Conservation (phyloP, 2,113 vertebrate genomes). For the Aegotheles bennettii region DNA sequence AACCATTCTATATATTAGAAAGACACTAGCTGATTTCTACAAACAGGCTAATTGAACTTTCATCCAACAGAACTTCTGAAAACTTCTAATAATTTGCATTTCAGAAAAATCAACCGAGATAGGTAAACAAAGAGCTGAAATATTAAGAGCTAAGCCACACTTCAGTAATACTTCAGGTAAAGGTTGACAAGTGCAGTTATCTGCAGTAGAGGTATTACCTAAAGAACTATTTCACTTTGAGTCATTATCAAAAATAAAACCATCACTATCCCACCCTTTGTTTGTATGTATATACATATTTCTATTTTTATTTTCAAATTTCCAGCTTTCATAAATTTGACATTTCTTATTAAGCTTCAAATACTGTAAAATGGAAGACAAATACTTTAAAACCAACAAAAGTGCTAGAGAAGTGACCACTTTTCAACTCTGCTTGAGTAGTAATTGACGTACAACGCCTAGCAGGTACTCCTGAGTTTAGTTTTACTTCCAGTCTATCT, state of each 20-base stretch:
- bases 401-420: background rate
- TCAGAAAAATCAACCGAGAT: background rate
- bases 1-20: too few relatives aligned
- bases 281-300: background rate
- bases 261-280: background rate
- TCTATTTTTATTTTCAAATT: constrained; percentile 16
- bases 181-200: background rate
- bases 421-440: background rate
- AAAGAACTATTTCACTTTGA: constrained; percentile 4
- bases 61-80: background rate
- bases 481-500: background rate
- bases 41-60: background rate
- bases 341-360: background rate
- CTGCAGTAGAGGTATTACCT: background rate
- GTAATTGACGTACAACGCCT: background rate
- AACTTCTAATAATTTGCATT: background rate
- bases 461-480: background rate
- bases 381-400: background rate
- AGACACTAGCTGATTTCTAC: background rate
- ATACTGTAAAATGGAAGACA: background rate
- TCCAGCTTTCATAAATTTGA: background rate
- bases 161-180: background rate
- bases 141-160: background rate
- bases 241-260: constrained; percentile 8
- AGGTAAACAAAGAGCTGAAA: background rate